Evolutionary conservation across 2,888 invertebrate species (phyloP).

Genomic region (Caenorhabditis sp.): DNA sequence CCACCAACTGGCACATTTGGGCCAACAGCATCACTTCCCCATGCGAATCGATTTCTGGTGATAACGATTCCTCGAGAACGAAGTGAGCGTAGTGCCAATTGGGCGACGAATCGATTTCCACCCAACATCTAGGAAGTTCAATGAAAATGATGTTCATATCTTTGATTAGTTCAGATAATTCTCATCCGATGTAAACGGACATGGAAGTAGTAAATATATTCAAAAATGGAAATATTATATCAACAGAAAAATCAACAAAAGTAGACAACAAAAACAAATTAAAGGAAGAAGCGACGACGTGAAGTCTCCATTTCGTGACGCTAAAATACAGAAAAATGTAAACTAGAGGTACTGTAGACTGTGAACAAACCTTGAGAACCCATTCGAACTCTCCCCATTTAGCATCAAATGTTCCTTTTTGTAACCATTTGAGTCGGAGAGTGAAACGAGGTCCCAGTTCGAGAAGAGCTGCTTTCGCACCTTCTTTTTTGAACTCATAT

Average conservation of each 20-base stretch:
- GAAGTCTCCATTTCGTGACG: conserved; percentile 93
- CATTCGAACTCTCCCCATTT: conserved; percentile 96
- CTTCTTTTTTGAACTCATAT: conserved; percentile 83
- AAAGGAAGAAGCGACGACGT: conserved; percentile 89
- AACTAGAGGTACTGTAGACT: background rate
- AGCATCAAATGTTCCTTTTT: conserved; percentile 95
- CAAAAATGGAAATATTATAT: conserved; percentile 12
- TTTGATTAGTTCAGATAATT: background rate
- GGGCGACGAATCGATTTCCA: conserved; percentile 33
- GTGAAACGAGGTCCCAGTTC: conserved; percentile 98
- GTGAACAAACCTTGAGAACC: conserved; percentile 77
- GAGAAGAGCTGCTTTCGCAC: conserved; percentile 79
- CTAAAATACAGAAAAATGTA: conserved; percentile 75
- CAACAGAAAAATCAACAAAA: conserved; percentile 18
- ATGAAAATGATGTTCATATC: background rate
- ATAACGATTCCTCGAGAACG: conserved; percentile 13
- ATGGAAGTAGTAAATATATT: background rate
- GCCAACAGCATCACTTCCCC: conserved; percentile 59
- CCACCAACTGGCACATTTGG: conserved; percentile 61
- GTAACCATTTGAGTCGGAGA: conserved; percentile 86
- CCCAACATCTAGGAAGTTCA: conserved; percentile 33
- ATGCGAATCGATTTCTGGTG: conserved; percentile 49
- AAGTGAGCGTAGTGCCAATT: conserved; percentile 32
- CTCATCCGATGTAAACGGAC: background rate
- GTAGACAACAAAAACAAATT: conserved; percentile 35